Evolutionary conservation across 2,888 invertebrate genomes (phyloP).

Genomic region (Drosophila kokeensis): DNA sequence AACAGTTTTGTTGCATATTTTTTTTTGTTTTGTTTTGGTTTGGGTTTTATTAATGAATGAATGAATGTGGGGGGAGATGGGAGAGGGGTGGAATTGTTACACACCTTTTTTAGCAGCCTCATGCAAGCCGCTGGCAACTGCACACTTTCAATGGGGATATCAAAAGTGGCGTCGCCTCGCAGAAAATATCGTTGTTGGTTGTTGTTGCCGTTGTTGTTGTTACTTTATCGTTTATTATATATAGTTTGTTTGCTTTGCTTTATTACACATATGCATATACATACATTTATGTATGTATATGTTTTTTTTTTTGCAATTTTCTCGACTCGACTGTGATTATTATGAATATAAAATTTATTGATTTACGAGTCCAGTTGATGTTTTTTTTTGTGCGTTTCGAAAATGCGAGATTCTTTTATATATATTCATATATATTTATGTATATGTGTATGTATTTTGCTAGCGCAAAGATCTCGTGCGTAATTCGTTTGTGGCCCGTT

Average conservation of each 20-base stretch:
- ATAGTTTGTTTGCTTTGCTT: conserved; percentile 24
- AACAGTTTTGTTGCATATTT: neutral
- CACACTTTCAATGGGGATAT: conserved; percentile 44
- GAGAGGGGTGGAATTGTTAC: conserved; percentile 39
- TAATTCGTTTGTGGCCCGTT: conserved; percentile 55
- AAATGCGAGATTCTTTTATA: conserved; percentile 52
- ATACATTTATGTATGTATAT: conserved; percentile 10
- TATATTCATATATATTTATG: conserved; percentile 16
- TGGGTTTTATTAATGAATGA: conserved; percentile 19
- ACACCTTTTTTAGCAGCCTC: conserved; percentile 77
- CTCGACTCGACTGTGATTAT: conserved; percentile 24
- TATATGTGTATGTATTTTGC: conserved; percentile 11
- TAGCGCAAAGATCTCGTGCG: conserved; percentile 54
- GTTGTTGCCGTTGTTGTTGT: conserved; percentile 26
- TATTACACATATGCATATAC: conserved; percentile 18
- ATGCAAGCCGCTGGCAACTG: conserved; percentile 71
- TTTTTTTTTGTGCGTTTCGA: conserved; percentile 39
- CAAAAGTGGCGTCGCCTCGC: conserved; percentile 41
- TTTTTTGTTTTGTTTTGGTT: conserved; percentile 20
- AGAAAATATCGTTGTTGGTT: conserved; percentile 41
- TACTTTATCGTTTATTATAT: conserved; percentile 13
- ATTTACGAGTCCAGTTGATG: conserved; percentile 42
- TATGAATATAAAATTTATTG: conserved; percentile 47
- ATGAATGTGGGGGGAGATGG: neutral
- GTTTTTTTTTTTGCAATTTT: conserved; percentile 19